Conservation (phyloP, 2,113 vertebrate species). For the Callochromis pleurospilus region DNA sequence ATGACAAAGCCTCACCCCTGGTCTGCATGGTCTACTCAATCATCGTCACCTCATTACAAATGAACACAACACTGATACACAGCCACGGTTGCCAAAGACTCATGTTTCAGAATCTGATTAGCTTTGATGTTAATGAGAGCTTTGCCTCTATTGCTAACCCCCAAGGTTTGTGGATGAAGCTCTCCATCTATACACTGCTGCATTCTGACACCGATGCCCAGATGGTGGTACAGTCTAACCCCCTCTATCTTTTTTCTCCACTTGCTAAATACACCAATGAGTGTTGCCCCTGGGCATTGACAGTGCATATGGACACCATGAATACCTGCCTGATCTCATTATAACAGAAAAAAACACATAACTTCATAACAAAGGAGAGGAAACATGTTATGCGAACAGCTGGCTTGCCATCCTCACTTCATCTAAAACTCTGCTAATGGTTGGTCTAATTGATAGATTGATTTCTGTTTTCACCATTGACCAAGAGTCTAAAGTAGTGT, state of each 20-base stretch:
- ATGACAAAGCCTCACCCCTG: neutral
- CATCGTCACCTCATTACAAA: conserved; percentile 42
- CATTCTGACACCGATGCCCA: conserved; percentile 55
- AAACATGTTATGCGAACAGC: conserved; percentile 35
- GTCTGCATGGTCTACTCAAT: conserved; percentile 13
- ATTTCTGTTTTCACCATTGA: neutral
- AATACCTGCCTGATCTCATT: conserved; percentile 54
- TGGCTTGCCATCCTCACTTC: conserved; percentile 23
- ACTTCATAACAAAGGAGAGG: conserved; percentile 19
- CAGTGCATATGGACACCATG: conserved; percentile 50
- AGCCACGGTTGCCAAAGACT: conserved; percentile 35
- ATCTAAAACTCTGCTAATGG: conserved; percentile 10
- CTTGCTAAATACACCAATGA: conserved; percentile 40
- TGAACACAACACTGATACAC: conserved; percentile 33
- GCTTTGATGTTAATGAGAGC: conserved; percentile 49
- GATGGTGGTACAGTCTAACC: conserved; percentile 52
- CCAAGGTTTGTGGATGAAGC: conserved; percentile 41
- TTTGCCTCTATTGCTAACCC: conserved; percentile 30
- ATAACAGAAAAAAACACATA: conserved; percentile 6
- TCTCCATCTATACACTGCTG: conserved; percentile 51
- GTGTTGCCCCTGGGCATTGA: conserved; percentile 38
- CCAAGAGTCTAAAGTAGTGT: neutral
- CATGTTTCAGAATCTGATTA: conserved; percentile 60
- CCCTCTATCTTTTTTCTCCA: conserved; percentile 3
- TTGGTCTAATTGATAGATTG: neutral